Evolutionary conservation across 2,797 vertebrate species (phyloP).

Genomic region (Podarcis lilfordi): DNA sequence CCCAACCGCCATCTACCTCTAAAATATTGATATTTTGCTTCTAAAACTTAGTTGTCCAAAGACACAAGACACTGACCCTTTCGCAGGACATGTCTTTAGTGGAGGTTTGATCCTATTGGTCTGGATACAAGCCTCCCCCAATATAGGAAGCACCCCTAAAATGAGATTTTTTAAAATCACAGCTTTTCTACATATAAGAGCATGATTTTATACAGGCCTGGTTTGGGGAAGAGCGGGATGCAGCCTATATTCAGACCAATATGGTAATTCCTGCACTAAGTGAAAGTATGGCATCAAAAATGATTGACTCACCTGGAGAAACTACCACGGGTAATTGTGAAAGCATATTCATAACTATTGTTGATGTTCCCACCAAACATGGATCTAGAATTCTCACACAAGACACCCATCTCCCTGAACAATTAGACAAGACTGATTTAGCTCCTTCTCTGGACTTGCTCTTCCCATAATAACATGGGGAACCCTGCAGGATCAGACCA

Average conservation of each 20-base stretch:
- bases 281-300: neutral
- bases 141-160: no score
- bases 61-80: neutral
- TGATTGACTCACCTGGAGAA: neutral
- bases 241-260: no score
- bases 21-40: neutral
- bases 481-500: no score
- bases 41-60: neutral
- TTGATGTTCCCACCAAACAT: neutral
- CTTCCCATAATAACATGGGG: neutral
- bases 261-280: neutral
- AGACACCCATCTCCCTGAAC: neutral
- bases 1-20: neutral
- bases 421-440: neutral
- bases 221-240: no score
- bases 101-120: neutral
- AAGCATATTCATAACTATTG: neutral
- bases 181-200: no score
- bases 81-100: neutral
- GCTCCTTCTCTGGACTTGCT: neutral
- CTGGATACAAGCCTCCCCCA: no score
- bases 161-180: no score
- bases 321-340: neutral
- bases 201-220: no score
- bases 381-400: neutral